These are phyloP conservation scores for Halyomorpha halys DNA, from an alignment of 1,140 invertebrate species.

Conservation along the genomic window DNA sequence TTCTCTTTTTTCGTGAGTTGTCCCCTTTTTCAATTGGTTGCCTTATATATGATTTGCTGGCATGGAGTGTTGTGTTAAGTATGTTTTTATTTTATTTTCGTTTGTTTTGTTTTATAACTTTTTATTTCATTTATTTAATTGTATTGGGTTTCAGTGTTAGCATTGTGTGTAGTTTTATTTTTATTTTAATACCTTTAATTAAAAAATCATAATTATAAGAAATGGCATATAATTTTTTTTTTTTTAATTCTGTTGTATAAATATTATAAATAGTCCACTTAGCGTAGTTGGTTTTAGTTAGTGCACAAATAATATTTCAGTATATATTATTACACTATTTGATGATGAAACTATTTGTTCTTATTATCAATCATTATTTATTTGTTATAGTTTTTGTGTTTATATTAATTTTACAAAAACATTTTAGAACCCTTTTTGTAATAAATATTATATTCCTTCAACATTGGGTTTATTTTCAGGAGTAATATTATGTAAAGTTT, in stretches of 20 bases:
- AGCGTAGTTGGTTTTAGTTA: too few species aligned
- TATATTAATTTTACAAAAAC: neutral
- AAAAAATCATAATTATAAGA: neutral
- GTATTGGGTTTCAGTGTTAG: conserved; percentile 10
- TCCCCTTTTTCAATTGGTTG: conserved; percentile 19
- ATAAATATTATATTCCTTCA: neutral
- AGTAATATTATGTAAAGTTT: too few species aligned
- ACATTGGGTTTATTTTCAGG: neutral
- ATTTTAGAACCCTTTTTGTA: neutral
- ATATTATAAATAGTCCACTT: too few species aligned
- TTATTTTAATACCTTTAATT: neutral
- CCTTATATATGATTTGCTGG: conserved; percentile 24
- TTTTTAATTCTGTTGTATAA: too few species aligned
- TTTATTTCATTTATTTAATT: conserved; percentile 19
- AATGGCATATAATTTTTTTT: too few species aligned
- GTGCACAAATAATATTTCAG: too few species aligned
- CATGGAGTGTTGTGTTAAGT: conserved; percentile 23
- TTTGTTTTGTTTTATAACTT: conserved; percentile 23
- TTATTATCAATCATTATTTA: too few species aligned
- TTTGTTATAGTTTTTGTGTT: neutral
- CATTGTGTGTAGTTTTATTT: conserved; percentile 11
- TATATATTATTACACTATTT: too few species aligned
- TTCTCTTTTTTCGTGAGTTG: conserved; percentile 14
- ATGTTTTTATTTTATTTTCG: conserved; percentile 19
- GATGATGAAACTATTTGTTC: too few species aligned